Percentiles rank a stretch among this genome's conserved stretches.
Evolutionary conservation across 1,140 invertebrate species (phyloP).

Genomic region (Papilio glaucus): DNA sequence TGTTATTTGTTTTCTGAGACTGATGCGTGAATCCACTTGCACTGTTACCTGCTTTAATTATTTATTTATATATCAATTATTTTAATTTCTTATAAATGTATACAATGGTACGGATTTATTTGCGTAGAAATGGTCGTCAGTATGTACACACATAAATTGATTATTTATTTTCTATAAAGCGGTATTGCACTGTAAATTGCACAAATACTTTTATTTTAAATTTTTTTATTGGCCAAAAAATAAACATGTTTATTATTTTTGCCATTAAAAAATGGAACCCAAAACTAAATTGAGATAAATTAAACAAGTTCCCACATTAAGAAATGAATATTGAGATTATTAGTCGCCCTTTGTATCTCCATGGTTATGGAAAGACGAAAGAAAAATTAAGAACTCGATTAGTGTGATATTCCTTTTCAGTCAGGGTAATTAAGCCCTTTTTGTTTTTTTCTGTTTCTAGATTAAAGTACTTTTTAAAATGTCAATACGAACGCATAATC

Average conservation of each 20-base stretch:
- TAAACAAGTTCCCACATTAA: background rate
- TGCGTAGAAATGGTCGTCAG: background rate
- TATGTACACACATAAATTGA: background rate
- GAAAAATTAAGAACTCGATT: slow-evolving; percentile 21
- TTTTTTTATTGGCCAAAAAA: no score
- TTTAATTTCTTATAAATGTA: background rate
- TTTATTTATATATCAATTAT: slow-evolving; percentile 20
- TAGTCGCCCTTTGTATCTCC: background rate
- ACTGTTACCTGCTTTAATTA: slow-evolving; percentile 5
- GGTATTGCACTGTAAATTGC: no score
- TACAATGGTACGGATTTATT: background rate
- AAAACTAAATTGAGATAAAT: background rate
- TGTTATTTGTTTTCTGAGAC: slow-evolving; percentile 14
- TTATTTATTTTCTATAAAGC: no score
- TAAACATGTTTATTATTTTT: no score
- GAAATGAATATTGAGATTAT: slow-evolving; percentile 26
- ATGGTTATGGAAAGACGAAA: slow-evolving; percentile 6
- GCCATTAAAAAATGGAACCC: no score
- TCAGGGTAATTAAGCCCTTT: slow-evolving; percentile 10
- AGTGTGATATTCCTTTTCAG: slow-evolving; percentile 24
- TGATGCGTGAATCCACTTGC: slow-evolving; percentile 13
- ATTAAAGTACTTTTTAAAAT: slow-evolving; percentile 9
- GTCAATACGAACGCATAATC: background rate
- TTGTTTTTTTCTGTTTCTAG: slow-evolving; percentile 12
- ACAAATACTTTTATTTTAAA: no score